phyloP scores from a whole-genome alignment of 2,113 vertebrate genomes.

The Antechinus stuartii region DNA sequence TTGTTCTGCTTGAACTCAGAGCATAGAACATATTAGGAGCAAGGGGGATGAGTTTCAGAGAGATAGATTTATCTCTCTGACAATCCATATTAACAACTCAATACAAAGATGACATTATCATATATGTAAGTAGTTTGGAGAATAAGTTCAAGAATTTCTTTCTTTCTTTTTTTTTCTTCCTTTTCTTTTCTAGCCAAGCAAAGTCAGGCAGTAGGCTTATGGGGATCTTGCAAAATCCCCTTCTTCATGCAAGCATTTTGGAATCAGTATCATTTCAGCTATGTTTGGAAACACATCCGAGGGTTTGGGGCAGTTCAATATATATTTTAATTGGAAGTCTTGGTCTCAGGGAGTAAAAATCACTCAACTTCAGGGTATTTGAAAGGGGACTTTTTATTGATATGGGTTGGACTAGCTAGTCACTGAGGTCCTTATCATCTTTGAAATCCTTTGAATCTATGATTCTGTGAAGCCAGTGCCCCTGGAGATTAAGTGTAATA shows the following conservation, averaged over 20 bases:
- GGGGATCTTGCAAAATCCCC: background rate
- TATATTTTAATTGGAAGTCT: background rate
- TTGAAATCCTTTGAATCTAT: background rate
- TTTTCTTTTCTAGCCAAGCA: conserved; percentile 1
- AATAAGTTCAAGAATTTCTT: background rate
- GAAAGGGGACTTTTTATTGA: background rate
- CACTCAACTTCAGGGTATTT: background rate
- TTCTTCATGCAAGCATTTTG: background rate
- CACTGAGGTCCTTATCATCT: background rate
- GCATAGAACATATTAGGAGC: background rate
- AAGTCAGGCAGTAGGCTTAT: background rate
- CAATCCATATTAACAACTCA: background rate
- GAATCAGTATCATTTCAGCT: background rate
- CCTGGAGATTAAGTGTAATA: background rate
- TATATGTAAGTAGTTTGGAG: background rate
- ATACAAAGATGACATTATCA: background rate
- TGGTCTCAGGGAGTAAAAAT: background rate
- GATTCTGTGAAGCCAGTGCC: background rate
- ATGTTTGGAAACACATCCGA: background rate
- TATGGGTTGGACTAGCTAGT: background rate
- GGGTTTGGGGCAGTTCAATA: background rate
- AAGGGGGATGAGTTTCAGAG: background rate
- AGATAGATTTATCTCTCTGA: background rate
- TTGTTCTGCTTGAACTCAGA: background rate
- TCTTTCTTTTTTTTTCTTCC: background rate